Conservation (phyloP, 1,140 invertebrate genomes). For the Harlomillsia oculata region DNA sequence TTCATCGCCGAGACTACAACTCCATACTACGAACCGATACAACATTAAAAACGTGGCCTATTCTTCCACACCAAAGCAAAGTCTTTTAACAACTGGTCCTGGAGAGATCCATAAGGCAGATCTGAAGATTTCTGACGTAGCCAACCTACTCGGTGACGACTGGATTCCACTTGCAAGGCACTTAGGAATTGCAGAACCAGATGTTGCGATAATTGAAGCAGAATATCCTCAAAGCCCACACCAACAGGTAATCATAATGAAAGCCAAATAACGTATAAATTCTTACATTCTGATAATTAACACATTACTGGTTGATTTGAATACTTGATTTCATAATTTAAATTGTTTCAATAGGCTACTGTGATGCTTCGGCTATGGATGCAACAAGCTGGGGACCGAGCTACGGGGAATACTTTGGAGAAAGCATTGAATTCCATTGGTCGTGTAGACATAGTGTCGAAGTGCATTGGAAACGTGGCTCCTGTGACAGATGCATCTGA, state of each 20-base stretch:
- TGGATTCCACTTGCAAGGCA: slow-evolving; percentile 81
- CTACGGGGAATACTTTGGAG: slow-evolving; percentile 70
- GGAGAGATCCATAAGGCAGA: slow-evolving; percentile 64
- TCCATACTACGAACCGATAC: slow-evolving; percentile 27
- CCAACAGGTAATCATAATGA: slow-evolving; percentile 50
- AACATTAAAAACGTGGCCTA: slow-evolving; percentile 34
- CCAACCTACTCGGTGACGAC: slow-evolving; percentile 79
- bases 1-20: slow-evolving; percentile 34
- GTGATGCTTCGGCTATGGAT: slow-evolving; percentile 86
- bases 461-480: slow-evolving; percentile 76
- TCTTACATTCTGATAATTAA: not conserved
- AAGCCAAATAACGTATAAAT: not conserved
- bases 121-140: slow-evolving; percentile 79
- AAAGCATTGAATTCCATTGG: slow-evolving; percentile 77
- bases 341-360: slow-evolving; percentile 49
- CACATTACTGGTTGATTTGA: not conserved
- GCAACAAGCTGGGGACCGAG: slow-evolving; percentile 44
- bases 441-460: slow-evolving; percentile 76
- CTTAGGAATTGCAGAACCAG: slow-evolving; percentile 71
- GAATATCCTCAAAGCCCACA: slow-evolving; percentile 73
- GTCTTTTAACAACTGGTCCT: slow-evolving; percentile 41
- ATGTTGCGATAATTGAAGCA: slow-evolving; percentile 76
- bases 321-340: slow-evolving; percentile 2
- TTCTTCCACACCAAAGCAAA: slow-evolving; percentile 22
- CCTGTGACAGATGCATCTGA: slow-evolving; percentile 60